Evolutionary conservation across 1,140 invertebrate species (phyloP).

Genomic region (Drosophila littoralis): DNA sequence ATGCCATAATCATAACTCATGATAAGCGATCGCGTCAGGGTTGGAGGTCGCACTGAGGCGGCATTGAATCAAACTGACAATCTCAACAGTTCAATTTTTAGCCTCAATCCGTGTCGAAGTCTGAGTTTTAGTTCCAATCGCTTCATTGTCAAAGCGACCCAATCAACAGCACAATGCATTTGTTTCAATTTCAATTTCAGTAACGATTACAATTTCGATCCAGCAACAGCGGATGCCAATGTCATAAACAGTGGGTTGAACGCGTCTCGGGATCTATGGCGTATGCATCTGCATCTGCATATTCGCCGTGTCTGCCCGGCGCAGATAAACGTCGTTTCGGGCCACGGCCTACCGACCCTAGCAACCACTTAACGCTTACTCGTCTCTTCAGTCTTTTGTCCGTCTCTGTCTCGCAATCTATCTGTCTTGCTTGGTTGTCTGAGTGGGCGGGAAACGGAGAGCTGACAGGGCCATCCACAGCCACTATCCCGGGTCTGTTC

Average conservation of each 20-base stretch:
- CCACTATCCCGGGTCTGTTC: conserved; percentile 33
- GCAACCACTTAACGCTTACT: conserved; percentile 52
- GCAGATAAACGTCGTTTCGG: conserved; percentile 44
- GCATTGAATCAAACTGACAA: conserved; percentile 46
- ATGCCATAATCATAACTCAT: conserved; percentile 61
- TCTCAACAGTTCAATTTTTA: conserved; percentile 33
- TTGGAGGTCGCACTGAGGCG: background rate
- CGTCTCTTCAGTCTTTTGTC: conserved; percentile 3
- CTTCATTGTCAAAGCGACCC: conserved; percentile 12
- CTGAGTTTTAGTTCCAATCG: conserved; percentile 2
- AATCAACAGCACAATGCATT: conserved; percentile 34
- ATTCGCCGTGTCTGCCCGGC: background rate
- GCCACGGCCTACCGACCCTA: conserved; percentile 34
- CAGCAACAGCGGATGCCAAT: conserved; percentile 36
- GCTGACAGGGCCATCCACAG: conserved; percentile 37
- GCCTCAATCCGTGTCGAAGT: conserved; percentile 3
- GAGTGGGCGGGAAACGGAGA: conserved; percentile 7
- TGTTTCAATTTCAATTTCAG: conserved; percentile 50
- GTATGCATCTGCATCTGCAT: background rate
- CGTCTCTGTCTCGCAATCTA: background rate
- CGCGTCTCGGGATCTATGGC: conserved; percentile 22
- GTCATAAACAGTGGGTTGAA: conserved; percentile 39
- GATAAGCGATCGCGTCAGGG: conserved; percentile 44
- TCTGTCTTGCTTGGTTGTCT: conserved; percentile 8
- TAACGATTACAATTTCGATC: conserved; percentile 25